A percentile compares a stretch with the other conserved stretches of the same genome.
These are phyloP conservation scores for Brachyopa scutellaris DNA, from an alignment of 2,888 invertebrate genomes.

Conservation along the genomic window DNA sequence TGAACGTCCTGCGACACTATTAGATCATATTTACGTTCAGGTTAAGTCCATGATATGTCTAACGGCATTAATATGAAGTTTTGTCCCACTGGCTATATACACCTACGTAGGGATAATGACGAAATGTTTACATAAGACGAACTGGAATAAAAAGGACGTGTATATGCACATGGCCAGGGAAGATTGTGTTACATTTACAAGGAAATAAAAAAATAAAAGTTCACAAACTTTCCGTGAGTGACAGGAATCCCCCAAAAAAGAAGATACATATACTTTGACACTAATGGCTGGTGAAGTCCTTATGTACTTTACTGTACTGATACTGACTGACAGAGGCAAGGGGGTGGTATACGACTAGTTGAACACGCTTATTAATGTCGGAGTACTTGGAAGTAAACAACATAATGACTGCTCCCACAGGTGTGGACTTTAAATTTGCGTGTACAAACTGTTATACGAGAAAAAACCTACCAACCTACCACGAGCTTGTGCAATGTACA, in stretches of 20 bases:
- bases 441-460: slow-evolving; percentile 50
- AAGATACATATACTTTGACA: slow-evolving; percentile 20
- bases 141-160: not conserved
- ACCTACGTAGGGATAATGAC: slow-evolving; percentile 22
- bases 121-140: slow-evolving; percentile 13
- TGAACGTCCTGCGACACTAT: slow-evolving; percentile 65
- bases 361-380: slow-evolving; percentile 50
- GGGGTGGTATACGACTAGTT: slow-evolving; percentile 43
- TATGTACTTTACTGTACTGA: slow-evolving; percentile 25
- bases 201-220: slow-evolving; percentile 20
- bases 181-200: slow-evolving; percentile 65
- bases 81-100: slow-evolving; percentile 49
- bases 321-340: not conserved
- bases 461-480: not conserved
- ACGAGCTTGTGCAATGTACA: slow-evolving; percentile 41
- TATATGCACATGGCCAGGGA: slow-evolving; percentile 35
- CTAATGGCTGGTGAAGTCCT: slow-evolving; percentile 52
- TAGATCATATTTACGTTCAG: slow-evolving; percentile 62
- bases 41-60: slow-evolving; percentile 58
- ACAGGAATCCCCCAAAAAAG: slow-evolving; percentile 41
- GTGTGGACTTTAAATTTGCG: slow-evolving; percentile 72
- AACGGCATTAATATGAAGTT: slow-evolving; percentile 66
- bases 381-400: slow-evolving; percentile 58
- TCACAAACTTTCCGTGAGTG: slow-evolving; percentile 6
- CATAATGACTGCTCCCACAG: slow-evolving; percentile 72